Percentiles rank a stretch among this genome's conserved stretches.
phyloP scores from a whole-genome alignment of 2,888 invertebrate genomes.

The Eristalis tenax region DNA sequence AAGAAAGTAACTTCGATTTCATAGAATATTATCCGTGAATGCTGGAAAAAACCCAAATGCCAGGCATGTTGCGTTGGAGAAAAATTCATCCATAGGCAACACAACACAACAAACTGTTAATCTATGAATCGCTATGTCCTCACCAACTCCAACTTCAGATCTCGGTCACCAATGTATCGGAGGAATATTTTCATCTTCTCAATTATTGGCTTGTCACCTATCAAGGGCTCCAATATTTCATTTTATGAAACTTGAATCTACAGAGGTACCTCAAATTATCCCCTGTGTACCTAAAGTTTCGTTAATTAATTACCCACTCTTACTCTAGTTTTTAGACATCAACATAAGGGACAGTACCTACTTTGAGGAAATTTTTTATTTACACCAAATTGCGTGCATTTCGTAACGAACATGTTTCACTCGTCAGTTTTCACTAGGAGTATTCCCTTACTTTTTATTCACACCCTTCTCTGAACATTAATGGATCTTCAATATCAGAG shows the following conservation, averaged over 20 bases:
- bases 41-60: too few species aligned
- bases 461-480: too few species aligned
- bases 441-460: background rate
- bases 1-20: too few species aligned
- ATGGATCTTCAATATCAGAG: too few species aligned
- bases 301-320: background rate
- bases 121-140: too few species aligned
- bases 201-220: background rate
- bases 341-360: too few species aligned
- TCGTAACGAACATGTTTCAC: background rate
- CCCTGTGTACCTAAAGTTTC: background rate
- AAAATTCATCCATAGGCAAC: too few species aligned
- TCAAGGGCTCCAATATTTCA: background rate
- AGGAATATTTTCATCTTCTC: background rate
- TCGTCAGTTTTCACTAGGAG: background rate
- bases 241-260: background rate
- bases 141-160: background rate
- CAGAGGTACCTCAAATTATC: background rate
- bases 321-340: background rate
- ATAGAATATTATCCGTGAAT: too few species aligned
- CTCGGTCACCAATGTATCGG: background rate
- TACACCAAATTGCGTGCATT: background rate
- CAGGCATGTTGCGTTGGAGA: too few species aligned
- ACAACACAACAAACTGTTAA: too few species aligned
- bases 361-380: background rate